A percentile compares a stretch with the other conserved stretches of the same genome.
Conservation (phyloP, 2,888 invertebrate genomes). For the Sericinus montela region DNA sequence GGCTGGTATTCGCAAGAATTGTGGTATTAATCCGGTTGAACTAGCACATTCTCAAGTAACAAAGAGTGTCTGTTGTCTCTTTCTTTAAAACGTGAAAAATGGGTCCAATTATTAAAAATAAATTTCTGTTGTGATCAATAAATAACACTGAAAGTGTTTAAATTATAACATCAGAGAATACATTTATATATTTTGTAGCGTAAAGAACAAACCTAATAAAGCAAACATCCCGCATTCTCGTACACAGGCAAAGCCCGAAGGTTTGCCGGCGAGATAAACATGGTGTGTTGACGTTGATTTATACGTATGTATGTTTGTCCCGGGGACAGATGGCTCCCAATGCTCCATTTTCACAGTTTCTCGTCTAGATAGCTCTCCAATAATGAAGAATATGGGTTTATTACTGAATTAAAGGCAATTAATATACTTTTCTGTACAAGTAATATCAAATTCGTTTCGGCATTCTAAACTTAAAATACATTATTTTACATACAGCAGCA, state of each 20-base stretch:
- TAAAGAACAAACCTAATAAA: slow-evolving; percentile 1
- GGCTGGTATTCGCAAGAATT: no score
- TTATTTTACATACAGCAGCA: no score
- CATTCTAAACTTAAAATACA: no score
- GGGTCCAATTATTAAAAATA: no score
- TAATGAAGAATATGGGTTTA: background rate
- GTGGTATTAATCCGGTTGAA: no score
- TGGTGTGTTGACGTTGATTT: slow-evolving; percentile 13
- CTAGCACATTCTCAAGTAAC: no score
- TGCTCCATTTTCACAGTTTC: background rate
- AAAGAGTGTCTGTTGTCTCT: no score
- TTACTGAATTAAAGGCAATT: background rate
- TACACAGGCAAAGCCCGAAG: slow-evolving; percentile 7
- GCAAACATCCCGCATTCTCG: slow-evolving; percentile 14
- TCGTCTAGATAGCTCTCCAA: background rate
- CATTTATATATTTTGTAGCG: no score
- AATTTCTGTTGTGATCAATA: no score
- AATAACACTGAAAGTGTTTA: no score
- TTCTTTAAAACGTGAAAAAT: no score
- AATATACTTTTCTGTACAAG: background rate
- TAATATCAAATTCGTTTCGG: no score
- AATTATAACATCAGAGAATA: background rate
- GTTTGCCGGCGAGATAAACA: slow-evolving; percentile 14
- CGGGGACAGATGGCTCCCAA: slow-evolving; percentile 12
- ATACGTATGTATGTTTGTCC: slow-evolving; percentile 8